Evolutionary conservation across 2,113 vertebrate genomes (phyloP), one percentile per base, ranked within the genome.

Genomic region (Bufo bufo): DNA sequence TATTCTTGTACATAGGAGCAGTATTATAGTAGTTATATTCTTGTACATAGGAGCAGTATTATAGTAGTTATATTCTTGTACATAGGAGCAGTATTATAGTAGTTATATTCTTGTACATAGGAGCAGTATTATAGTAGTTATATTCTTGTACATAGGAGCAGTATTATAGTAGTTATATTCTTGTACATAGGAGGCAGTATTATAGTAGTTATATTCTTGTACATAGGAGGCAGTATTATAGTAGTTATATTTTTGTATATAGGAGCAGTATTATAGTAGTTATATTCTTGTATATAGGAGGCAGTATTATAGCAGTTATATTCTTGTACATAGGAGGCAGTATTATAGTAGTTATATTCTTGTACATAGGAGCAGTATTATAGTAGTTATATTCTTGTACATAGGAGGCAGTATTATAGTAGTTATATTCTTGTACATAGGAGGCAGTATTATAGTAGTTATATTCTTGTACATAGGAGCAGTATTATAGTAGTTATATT

Each of bases 121-220:
- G 69, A 16, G 69, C 69, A 71, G 69, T 71, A 71, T 71, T 71
- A 71, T 72, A 66, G 65, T 23, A 66, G 65, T 66, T 66, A 66
- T 23, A 66, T 23, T 23, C 69, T 45, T 72, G 69, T 72, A 72
- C 12, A 72, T 72, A 72, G 23, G 69, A 7, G 13, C 69, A 72
- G 69, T 72, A 72, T 45, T 72, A 72, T 72, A 72, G 69, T 45
- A 72, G 69, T 72, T 72, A 72, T 72, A 72, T 72, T 45, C 69
- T 45, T 72, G 33, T 72, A 72, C 12, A 72, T 71, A 71, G 61
- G 65, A 23, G n/a, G 69, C 33, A 71, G 69, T 71, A 71, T 71
- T 71, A 43, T 71, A 71, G 69, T 71, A 71, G 69, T 71, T 71
- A 71, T 71, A 71, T 71, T 71, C 23, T 16, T 71, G 69, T 71